A percentile compares a stretch with the other conserved stretches of the same genome.
Conservation (phyloP, 2,888 invertebrate genomes). For the Antheraea assamensis region DNA sequence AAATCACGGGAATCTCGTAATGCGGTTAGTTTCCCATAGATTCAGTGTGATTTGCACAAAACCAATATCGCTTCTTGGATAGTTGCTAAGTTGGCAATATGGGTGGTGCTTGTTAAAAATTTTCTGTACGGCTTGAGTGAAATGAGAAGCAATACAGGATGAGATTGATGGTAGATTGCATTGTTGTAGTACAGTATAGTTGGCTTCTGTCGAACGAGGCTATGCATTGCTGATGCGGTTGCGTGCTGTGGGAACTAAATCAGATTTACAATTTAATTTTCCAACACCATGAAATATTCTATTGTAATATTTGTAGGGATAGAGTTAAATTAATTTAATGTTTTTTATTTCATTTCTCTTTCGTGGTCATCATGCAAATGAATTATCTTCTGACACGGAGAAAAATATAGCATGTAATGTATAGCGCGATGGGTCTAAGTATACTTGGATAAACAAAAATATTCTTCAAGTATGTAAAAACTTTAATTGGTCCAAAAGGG, state of each 20-base stretch:
- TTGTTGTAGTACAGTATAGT: slow-evolving; percentile 70
- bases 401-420: background rate
- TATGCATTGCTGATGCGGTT: slow-evolving; percentile 70
- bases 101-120: slow-evolving; percentile 51
- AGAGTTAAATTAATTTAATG: background rate
- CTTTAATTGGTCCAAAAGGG: background rate
- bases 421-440: background rate
- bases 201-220: slow-evolving; percentile 59
- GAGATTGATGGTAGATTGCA: slow-evolving; percentile 72
- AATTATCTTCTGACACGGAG: background rate
- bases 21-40: slow-evolving; percentile 76
- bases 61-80: slow-evolving; percentile 73
- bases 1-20: slow-evolving; percentile 70
- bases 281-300: slow-evolving; percentile 11
- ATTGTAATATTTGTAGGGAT: background rate
- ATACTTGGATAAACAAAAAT: background rate
- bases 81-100: slow-evolving; percentile 64
- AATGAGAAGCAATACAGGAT: slow-evolving; percentile 73
- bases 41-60: slow-evolving; percentile 72
- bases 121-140: slow-evolving; percentile 58
- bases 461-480: background rate
- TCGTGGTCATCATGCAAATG: background rate
- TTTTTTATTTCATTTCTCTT: background rate
- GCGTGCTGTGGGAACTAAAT: slow-evolving; percentile 73
- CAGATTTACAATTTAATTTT: slow-evolving; percentile 53